Conservation (phyloP, 2,888 invertebrate species). For the Operophtera brumata region DNA sequence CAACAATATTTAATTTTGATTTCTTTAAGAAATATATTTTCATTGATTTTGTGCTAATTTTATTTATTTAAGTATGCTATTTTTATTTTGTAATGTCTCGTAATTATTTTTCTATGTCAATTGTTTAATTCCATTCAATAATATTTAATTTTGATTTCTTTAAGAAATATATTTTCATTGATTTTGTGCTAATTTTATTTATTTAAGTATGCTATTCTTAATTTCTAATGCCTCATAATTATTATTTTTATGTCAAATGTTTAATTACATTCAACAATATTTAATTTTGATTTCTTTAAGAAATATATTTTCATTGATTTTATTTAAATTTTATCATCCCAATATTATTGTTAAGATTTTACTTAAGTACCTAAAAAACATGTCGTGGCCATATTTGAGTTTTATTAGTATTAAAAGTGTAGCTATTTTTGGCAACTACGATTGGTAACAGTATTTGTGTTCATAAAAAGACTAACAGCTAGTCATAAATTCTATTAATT, state of each 20-base stretch:
- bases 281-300: constrained; percentile 24
- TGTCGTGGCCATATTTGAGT: constrained; percentile 52
- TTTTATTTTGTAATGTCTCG: too few species aligned
- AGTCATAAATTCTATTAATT: constrained; percentile 51
- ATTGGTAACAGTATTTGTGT: constrained; percentile 24
- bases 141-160: constrained; percentile 24
- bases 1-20: constrained; percentile 28
- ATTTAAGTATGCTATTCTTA: too few species aligned
- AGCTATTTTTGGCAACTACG: constrained; percentile 28
- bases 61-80: too few species aligned
- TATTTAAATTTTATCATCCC: constrained; percentile 27
- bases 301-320: constrained; percentile 26
- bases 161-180: constrained; percentile 25
- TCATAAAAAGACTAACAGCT: constrained; percentile 55
- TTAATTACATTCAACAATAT: constrained; percentile 28
- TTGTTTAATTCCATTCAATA: constrained; percentile 27
- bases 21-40: constrained; percentile 24
- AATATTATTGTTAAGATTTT: constrained; percentile 14
- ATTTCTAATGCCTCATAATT: too few species aligned
- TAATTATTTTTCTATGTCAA: not conserved
- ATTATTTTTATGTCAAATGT: too few species aligned
- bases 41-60: constrained; percentile 24
- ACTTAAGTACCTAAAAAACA: constrained; percentile 39
- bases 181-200: constrained; percentile 24
- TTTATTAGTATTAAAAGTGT: constrained; percentile 35